These are phyloP conservation scores for Pseudorhiza aurosa DNA, from an alignment of 30 jellyfish, hydroid and myxozoan species.

Conservation along the genomic window DNA sequence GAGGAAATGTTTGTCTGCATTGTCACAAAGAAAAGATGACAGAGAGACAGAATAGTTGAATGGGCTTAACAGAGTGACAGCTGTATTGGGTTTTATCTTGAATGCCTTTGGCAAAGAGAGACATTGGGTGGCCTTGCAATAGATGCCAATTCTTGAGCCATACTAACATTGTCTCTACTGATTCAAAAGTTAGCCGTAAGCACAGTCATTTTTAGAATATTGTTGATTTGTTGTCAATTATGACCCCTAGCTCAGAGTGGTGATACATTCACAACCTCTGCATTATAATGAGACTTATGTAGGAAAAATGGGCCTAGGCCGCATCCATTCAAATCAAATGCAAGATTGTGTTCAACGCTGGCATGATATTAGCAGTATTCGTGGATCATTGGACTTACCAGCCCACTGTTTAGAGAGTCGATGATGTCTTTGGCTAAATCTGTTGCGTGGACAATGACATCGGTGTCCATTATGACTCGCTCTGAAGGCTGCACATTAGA, in stretches of 20 bases:
- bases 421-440: slow-evolving; percentile 27
- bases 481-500: slow-evolving; percentile 3
- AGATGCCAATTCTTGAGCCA: too few relatives aligned
- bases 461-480: slow-evolving; percentile 24
- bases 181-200: too few relatives aligned
- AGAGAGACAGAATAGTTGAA: not conserved
- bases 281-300: slow-evolving; percentile 31
- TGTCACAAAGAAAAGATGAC: not conserved
- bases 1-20: not conserved
- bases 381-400: slow-evolving; percentile 3
- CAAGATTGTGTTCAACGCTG: too few relatives aligned
- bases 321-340: too few relatives aligned
- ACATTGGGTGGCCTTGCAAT: too few relatives aligned
- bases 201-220: too few relatives aligned
- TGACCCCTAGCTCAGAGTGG: too few relatives aligned
- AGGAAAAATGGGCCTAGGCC: slow-evolving; percentile 34
- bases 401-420: slow-evolving; percentile 1
- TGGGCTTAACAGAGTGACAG: not conserved
- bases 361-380: too few relatives aligned
- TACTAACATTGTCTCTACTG: too few relatives aligned
- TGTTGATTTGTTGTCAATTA: too few relatives aligned
- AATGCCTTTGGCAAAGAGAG: too few relatives aligned
- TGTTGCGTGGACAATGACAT: not conserved
- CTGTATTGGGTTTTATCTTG: too few relatives aligned
- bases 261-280: slow-evolving; percentile 47